phyloP scores from a whole-genome alignment of 2,113 vertebrate genomes.

The Pangasianodon hypophthalmus region DNA sequence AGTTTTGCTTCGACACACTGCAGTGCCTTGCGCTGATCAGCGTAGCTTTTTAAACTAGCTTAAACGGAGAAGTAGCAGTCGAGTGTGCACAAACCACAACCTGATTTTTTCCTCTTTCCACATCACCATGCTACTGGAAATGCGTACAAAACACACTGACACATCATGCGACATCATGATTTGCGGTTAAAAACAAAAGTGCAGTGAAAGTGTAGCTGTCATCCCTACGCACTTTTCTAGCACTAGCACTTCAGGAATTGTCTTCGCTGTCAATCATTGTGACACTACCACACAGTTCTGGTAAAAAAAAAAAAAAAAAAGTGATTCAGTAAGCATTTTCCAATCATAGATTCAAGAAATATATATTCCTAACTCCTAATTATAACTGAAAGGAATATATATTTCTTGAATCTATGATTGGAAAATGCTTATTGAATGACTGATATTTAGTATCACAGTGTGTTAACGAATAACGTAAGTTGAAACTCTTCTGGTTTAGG shows the following conservation, averaged over 20 bases:
- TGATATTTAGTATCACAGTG: neutral
- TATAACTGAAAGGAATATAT: too few species aligned
- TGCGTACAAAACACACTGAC: neutral
- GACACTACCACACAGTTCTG: neutral
- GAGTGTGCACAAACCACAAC: neutral
- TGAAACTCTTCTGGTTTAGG: neutral
- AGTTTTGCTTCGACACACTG: neutral
- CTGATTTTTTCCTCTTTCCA: neutral
- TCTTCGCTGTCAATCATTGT: neutral
- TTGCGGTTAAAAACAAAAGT: too few species aligned
- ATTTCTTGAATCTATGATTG: neutral
- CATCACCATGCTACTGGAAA: neutral
- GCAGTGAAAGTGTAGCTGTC: too few species aligned
- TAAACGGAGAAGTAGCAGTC: neutral
- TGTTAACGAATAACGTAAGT: neutral
- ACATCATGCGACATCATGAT: neutral
- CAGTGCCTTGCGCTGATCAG: neutral
- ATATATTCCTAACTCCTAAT: too few species aligned
- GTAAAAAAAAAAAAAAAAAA: neutral
- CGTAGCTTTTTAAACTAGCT: neutral
- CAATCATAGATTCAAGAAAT: too few species aligned
- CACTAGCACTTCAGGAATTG: neutral
- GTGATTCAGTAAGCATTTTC: too few species aligned
- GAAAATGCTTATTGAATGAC: neutral
- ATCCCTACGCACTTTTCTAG: neutral